These are phyloP conservation scores for Autographa pulchrina DNA, from an alignment of 2,888 invertebrate species.

Conservation along the genomic window DNA sequence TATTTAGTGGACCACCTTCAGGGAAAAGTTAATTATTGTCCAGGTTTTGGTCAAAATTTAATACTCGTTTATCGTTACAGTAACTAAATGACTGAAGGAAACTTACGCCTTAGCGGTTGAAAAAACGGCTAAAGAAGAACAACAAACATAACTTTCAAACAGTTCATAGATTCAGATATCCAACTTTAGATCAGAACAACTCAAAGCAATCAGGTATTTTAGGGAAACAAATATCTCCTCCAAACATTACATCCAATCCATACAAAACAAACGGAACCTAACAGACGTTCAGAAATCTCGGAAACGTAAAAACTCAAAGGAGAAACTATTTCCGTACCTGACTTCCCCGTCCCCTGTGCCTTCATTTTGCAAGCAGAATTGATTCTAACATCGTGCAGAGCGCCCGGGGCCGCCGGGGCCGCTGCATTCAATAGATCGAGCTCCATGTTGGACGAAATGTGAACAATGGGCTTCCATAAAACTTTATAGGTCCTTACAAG, in stretches of 20 bases:
- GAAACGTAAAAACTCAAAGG: conserved; percentile 6
- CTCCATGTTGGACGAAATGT: conserved; percentile 26
- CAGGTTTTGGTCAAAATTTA: no score
- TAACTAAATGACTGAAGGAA: no score
- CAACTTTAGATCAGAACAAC: background rate
- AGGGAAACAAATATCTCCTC: background rate
- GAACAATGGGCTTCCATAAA: conserved; percentile 49
- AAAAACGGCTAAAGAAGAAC: background rate
- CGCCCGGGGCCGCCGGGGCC: conserved; percentile 8
- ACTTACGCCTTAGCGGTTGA: no score
- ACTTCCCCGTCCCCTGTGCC: conserved; percentile 4
- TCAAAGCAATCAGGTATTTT: background rate
- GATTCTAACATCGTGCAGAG: conserved; percentile 28
- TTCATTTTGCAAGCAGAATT: conserved; percentile 25
- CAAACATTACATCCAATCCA: conserved; percentile 33
- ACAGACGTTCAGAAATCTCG: conserved; percentile 38
- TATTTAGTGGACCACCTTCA: no score
- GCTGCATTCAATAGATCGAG: conserved; percentile 39
- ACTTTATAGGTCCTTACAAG: conserved; percentile 45
- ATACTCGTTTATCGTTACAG: no score
- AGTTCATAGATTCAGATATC: background rate
- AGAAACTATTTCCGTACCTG: conserved; percentile 6
- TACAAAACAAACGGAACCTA: conserved; percentile 24
- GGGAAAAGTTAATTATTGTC: no score
- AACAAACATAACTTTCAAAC: no score